phyloP scores from a whole-genome alignment of 2,888 invertebrate genomes.

The Dendrolimus pini region DNA sequence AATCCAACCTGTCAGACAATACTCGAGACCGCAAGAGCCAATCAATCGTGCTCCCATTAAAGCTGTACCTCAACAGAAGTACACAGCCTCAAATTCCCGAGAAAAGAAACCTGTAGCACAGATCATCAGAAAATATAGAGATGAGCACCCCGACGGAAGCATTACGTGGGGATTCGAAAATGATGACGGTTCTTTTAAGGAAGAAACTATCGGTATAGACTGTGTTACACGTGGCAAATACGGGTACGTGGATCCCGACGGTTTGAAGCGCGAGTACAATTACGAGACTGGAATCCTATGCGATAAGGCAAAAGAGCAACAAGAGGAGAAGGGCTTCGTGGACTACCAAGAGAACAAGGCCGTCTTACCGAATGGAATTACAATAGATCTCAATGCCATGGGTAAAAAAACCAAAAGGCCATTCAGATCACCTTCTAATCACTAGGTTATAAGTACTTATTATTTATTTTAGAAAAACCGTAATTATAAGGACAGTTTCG shows the following conservation, averaged over 20 bases:
- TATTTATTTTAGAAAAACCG: conserved; percentile 68
- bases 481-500: conserved; percentile 44
- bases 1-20: conserved; percentile 64
- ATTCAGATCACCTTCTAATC: conserved; percentile 69
- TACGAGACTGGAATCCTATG: conserved; percentile 89
- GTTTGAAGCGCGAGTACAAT: conserved; percentile 86
- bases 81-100: conserved; percentile 50
- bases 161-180: conserved; percentile 94
- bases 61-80: conserved; percentile 55
- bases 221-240: conserved; percentile 87
- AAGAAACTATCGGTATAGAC: conserved; percentile 87
- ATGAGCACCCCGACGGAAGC: conserved; percentile 87
- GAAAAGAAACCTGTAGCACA: conserved; percentile 84
- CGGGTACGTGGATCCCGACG: conserved; percentile 91
- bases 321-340: conserved; percentile 79
- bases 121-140: conserved; percentile 82
- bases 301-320: conserved; percentile 73
- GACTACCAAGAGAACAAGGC: conserved; percentile 86
- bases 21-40: conserved; percentile 58
- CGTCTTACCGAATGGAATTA: conserved; percentile 83
- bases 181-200: conserved; percentile 91
- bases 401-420: conserved; percentile 85
- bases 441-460: conserved; percentile 46
- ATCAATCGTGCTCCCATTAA: conserved; percentile 52
- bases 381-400: conserved; percentile 82